A percentile compares a stretch with the other conserved stretches of the same genome.
Conservation (phyloP, 2,113 vertebrate genomes). For the Ceratotherium simum region DNA sequence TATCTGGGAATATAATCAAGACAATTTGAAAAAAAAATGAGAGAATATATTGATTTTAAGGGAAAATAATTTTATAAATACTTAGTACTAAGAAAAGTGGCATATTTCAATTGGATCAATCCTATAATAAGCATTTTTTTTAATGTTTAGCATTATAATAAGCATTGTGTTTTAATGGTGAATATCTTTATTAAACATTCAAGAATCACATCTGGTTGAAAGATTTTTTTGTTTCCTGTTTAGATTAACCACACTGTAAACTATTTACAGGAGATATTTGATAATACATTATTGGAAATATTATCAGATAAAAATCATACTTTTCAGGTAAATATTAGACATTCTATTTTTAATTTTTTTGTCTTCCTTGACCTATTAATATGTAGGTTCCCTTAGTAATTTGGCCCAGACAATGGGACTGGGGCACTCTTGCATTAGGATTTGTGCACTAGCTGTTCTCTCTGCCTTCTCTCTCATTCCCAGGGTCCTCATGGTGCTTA, state of each 20-base stretch:
- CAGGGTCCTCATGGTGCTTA: background rate
- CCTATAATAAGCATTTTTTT: background rate
- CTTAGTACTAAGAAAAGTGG: background rate
- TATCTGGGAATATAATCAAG: background rate
- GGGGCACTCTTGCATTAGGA: background rate
- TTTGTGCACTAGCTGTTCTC: accelerated
- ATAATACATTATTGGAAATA: background rate
- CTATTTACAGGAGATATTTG: background rate
- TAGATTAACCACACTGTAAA: background rate
- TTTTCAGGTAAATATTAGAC: background rate
- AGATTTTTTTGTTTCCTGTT: background rate
- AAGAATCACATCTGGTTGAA: background rate
- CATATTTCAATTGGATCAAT: background rate
- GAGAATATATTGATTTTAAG: background rate
- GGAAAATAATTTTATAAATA: background rate
- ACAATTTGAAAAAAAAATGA: background rate
- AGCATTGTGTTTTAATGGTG: background rate
- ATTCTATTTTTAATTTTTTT: background rate
- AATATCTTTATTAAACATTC: background rate
- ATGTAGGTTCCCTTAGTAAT: background rate
- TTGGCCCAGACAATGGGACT: background rate
- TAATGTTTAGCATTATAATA: no score
- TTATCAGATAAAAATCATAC: background rate
- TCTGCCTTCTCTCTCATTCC: background rate
- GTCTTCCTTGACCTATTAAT: background rate